phyloP scores from a whole-genome alignment of 2,113 vertebrate species.

The Engraulis encrasicolus region DNA sequence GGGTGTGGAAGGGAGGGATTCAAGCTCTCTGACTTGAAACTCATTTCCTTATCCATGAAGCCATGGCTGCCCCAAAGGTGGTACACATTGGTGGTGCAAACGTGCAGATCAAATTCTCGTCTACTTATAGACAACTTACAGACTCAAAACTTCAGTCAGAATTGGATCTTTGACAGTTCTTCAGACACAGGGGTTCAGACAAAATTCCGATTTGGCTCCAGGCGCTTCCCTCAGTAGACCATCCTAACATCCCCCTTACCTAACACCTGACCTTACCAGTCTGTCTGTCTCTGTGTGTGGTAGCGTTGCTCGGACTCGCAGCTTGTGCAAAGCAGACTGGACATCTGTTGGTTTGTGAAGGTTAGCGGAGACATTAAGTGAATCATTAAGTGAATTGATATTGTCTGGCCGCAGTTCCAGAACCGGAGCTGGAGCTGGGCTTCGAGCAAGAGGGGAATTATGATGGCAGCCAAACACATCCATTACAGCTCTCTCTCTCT shows the following conservation, averaged over 20 bases:
- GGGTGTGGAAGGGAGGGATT: no score
- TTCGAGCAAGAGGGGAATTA: not conserved
- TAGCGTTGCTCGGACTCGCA: not conserved
- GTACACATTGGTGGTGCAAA: no score
- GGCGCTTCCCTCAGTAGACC: not conserved
- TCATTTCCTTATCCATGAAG: no score
- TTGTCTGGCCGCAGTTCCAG: not conserved
- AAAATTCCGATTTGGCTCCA: not conserved
- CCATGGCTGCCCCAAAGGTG: no score
- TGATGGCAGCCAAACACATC: not conserved
- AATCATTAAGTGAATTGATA: not conserved
- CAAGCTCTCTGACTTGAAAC: no score
- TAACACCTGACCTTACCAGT: no score
- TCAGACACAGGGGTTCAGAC: not conserved
- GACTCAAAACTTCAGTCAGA: no score
- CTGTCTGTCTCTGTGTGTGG: no score
- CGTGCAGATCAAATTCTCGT: no score
- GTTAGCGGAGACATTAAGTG: not conserved
- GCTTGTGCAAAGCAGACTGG: not conserved
- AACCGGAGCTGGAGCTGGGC: not conserved
- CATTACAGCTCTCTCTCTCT: not conserved
- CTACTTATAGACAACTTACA: no score
- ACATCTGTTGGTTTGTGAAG: not conserved
- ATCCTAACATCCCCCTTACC: no score
- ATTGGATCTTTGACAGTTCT: no score